Evolutionary conservation across 2,113 vertebrate species (phyloP), one percentile per base, ranked within the genome.

Genomic region (Aix galericulata): DNA sequence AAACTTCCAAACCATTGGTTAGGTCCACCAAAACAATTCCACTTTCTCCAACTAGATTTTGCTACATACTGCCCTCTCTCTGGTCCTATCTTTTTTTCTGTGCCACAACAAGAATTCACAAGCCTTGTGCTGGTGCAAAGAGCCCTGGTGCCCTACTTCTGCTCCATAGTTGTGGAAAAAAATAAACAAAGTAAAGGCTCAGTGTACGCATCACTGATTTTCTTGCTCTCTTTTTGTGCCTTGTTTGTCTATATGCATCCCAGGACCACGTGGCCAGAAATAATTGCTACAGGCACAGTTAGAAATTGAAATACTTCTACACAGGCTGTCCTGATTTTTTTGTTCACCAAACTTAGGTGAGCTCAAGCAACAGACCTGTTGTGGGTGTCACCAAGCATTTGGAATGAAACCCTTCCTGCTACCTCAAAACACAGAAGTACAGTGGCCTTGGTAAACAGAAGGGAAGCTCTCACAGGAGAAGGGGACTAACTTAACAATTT

Each of bases 31-130:
- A 34, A 66, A n/a, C 31, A 0, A 60, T 27, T 40, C 26, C 0
- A 0, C 34, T 40, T 63, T 42, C 14, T 20, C 1, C 1, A 82
- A 10, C 17, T 9, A 8, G 29, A 32, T 48, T 78, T 64, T 66
- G 34, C 55, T 22, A 17, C 4, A 0, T 32, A 11, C 6, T 2
- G 0, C 23, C 29, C 17, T 29, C 46, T 15, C 15, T 23, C 52
- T 23, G 23, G 6, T 42, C 25, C 48, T 25, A 2, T 16, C 42
- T 18, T 60, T 84, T 48, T 48, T 74, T 21, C 68, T 38, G 36
- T 27, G 6, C 20, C 32, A 22, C 0, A 2, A 44, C 64, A 71
- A 66, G 22, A 29, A 55, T 44, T 48, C 34, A 62, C 34, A 62
- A 66, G 9, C 4, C 26, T n/a, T 11, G 27, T 6, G 13, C 17